phyloP scores from a whole-genome alignment of 2,888 invertebrate genomes.

The Parnassius glacialis region DNA sequence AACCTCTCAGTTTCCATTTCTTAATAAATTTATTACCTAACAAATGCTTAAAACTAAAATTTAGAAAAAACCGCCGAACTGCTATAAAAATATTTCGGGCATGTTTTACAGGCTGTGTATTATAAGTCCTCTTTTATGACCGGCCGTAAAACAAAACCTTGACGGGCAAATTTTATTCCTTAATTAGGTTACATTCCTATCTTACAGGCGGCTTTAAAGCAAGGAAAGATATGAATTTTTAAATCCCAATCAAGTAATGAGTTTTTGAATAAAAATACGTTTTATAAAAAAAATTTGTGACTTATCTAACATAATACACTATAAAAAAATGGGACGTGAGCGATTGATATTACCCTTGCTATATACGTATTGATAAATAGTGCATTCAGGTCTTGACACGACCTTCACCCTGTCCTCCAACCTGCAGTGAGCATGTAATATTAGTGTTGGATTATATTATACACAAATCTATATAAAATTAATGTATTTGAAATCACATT shows the following conservation, averaged over 20 bases:
- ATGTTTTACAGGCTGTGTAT: constrained; percentile 61
- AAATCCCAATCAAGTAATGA: constrained; percentile 22
- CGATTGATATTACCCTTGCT: constrained; percentile 39
- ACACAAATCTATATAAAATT: no score
- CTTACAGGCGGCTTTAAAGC: constrained; percentile 42
- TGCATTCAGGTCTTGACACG: constrained; percentile 66
- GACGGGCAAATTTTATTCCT: constrained; percentile 66
- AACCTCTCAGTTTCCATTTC: background rate
- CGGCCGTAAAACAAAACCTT: constrained; percentile 62
- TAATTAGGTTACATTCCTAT: constrained; percentile 68
- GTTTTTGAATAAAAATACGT: constrained; percentile 6
- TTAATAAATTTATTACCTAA: constrained; percentile 41
- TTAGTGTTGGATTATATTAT: no score
- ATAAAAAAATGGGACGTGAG: constrained; percentile 45
- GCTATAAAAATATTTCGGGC: constrained; percentile 55
- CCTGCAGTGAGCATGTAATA: constrained; percentile 15
- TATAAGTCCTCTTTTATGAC: constrained; percentile 69
- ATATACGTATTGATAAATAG: constrained; percentile 36
- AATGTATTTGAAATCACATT: no score
- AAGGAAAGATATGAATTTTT: constrained; percentile 25
- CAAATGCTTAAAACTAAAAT: constrained; percentile 54
- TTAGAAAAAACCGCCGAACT: constrained; percentile 42
- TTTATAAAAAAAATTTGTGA: background rate
- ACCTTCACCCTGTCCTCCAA: constrained; percentile 48
- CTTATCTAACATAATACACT: constrained; percentile 19